Base-by-base conservation (phyloP, 2,797 vertebrate species). In the Amazona finschi region DNA sequence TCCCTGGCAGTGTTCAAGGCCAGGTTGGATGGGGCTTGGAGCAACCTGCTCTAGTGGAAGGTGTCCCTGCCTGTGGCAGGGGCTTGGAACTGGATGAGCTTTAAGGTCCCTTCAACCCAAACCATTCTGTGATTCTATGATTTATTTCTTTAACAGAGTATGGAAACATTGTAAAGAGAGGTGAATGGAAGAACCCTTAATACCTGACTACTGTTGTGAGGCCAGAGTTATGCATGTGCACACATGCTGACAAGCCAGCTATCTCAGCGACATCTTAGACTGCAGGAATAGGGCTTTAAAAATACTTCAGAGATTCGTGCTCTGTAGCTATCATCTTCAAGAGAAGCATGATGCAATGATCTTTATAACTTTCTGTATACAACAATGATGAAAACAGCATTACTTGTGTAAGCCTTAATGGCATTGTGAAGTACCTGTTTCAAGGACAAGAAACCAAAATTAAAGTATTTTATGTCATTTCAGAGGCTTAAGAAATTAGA, bases 291-390 rank as follows among this genome's bases (percentile, higher is more conserved):
- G 46, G 64, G 84, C 85, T 90, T 78, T 90, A 93, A 94, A 93
- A 90, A 93, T 90, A 95, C 90, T 95, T 72, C 46, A 39, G 43
- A 91, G 78, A 76, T 62, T 76, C 65, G 69, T 86, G 74, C 47
- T 67, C 57, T 58, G 60, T 38, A 91, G 36, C 70, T 55, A 50
- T 67, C 69, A 24, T 11, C 28, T 88, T 94, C 69, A 65, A 60
- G 47, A 89, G 52, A 87, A 85, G 64, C 52, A 65, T 6, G 43
- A 46, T 25, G 11, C 33, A 64, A 44, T 53, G 39, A 55, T 55
- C 28, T 64, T 78, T 55, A 28, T 31, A 83, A 44, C 15, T 36
- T 70, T 50, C 55, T 31, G 11, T 38, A 47, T 43, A 15, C 21
- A 75, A 71, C 22, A 58, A 13, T 11, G 6, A 49, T 36, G 25